Base-by-base conservation (phyloP, 2,797 vertebrate genomes). In the Potorous gilbertii region DNA sequence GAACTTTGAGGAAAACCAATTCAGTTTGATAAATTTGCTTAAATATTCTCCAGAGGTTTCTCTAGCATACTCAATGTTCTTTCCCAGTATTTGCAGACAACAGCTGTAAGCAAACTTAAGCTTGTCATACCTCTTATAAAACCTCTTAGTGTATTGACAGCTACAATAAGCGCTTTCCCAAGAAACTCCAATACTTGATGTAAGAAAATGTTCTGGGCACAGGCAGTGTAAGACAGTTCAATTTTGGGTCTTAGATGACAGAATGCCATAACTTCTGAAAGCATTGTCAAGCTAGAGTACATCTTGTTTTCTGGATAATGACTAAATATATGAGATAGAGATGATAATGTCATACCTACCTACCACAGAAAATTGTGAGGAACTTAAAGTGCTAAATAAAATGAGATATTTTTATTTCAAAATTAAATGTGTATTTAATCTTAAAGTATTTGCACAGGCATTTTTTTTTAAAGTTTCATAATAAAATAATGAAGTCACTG, bases 21-120 rank as follows among this genome's bases (percentile, higher is more conserved):
- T 98, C 97, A 98, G 97, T 98, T 98, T 98, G 96, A 55, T 54
- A 95, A 74, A 98, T 98, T 97, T 98, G 96, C 98, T 98, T 98
- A 97, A 96, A 97, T 97, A 97, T 98, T 98, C 97, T 81, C 95
- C 94, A 24, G 96, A 40, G 96, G 97, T 98, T 98, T 95, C 95
- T 93, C 96, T 56, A 96, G 95, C 87, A 95, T 93, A 95, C 91
- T 96, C 90, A 89, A 46, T 96, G 46, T 91, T 81, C 95, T 62
- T 11, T 94, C 96, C 95, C 54, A 92, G 54, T 97, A 97, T 95
- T 96, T 97, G 95, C 90, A 94, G 95, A 98, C 96, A 93, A 93
- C 96, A 97, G 93, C 89, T 97, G 97, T 98, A 98, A 98, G 98
- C 97, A 98, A 95, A 98, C 97, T 96, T 95, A 9, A 95, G 95